Evolutionary conservation across 2,797 vertebrate genomes (phyloP).

Genomic region (Delichon dasypus): DNA sequence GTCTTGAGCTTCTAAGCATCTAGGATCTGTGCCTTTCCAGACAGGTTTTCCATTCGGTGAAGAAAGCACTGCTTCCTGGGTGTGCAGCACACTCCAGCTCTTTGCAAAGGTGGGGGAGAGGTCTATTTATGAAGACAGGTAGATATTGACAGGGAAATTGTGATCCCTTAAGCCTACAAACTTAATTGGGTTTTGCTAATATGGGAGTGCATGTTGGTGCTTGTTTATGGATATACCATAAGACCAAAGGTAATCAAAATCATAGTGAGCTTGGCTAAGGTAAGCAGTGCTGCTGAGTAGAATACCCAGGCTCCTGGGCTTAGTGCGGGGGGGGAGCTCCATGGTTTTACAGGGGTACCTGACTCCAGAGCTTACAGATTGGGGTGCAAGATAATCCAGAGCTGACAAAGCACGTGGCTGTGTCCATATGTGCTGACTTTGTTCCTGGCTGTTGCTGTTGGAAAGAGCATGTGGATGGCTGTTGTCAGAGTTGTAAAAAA

Average conservation of each 20-base stretch:
- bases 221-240: background rate
- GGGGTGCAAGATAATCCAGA: background rate
- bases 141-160: background rate
- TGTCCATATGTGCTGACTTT: background rate
- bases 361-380: background rate
- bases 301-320: background rate
- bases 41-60: accelerated
- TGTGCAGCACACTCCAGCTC: background rate
- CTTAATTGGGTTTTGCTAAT: background rate
- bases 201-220: accelerated
- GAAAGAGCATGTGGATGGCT: background rate
- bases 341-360: background rate
- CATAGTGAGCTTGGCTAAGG: background rate
- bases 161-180: background rate
- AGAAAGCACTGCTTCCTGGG: background rate
- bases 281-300: background rate
- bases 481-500: slow-evolving; percentile 18
- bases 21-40: background rate
- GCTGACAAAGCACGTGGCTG: background rate
- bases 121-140: background rate
- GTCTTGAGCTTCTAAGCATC: background rate
- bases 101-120: background rate
- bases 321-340: background rate
- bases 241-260: background rate
- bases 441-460: background rate